These are phyloP conservation scores for Epistrophella euchroma DNA, from an alignment of 2,888 invertebrate genomes.

Conservation along the genomic window DNA sequence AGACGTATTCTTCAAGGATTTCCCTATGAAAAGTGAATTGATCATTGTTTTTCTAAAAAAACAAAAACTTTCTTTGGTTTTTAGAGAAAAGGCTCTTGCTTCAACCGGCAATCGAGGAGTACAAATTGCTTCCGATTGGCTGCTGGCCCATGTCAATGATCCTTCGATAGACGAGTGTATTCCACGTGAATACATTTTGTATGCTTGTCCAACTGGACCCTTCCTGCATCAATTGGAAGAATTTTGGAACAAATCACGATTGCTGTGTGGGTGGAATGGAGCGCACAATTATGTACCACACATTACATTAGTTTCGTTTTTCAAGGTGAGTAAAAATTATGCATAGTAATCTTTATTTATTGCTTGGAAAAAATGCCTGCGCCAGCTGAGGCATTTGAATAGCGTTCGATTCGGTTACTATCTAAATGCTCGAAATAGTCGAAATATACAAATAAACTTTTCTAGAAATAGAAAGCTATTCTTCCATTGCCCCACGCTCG, in stretches of 20 bases:
- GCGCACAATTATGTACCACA: slow-evolving; percentile 96
- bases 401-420: too few relatives aligned
- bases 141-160: slow-evolving; percentile 95
- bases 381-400: too few relatives aligned
- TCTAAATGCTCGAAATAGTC: too few relatives aligned
- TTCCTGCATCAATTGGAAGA: slow-evolving; percentile 88
- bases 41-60: not conserved
- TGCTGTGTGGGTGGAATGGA: slow-evolving; percentile 93
- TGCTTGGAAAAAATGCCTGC: too few relatives aligned
- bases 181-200: slow-evolving; percentile 93
- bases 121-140: slow-evolving; percentile 95
- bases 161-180: slow-evolving; percentile 90
- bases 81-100: slow-evolving; percentile 93
- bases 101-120: slow-evolving; percentile 95
- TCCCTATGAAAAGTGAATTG: not conserved
- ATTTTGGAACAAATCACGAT: slow-evolving; percentile 91
- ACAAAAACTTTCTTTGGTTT: slow-evolving; percentile 75
- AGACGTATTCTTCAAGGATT: not conserved
- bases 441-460: too few relatives aligned
- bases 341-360: not conserved
- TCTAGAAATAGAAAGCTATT: too few relatives aligned
- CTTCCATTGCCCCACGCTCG: too few relatives aligned
- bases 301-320: slow-evolving; percentile 94
- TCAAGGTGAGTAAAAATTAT: slow-evolving; percentile 86
- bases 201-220: slow-evolving; percentile 90